A percentile compares a stretch with the other conserved stretches of the same genome.
These are phyloP conservation scores for Anarrhichthys ocellatus DNA, from an alignment of 2,113 vertebrate species.

Conservation along the genomic window DNA sequence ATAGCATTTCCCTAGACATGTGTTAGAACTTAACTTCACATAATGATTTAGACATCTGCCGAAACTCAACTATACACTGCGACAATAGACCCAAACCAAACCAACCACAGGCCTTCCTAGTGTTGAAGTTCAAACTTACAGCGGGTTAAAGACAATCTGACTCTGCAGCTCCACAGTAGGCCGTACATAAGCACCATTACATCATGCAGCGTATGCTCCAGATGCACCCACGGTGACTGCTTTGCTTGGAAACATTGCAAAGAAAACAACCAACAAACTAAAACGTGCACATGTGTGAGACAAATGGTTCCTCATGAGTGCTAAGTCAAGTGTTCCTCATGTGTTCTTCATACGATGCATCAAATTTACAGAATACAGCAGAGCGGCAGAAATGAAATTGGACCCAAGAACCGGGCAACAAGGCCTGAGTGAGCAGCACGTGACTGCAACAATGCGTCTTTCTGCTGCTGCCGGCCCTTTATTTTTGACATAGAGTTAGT, in stretches of 20 bases:
- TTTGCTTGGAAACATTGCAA: conserved; percentile 27
- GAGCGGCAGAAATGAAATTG: not conserved
- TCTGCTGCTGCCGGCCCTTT: too few species aligned
- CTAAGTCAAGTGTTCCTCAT: conserved; percentile 5
- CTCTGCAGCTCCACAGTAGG: not conserved
- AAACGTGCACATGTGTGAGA: conserved; percentile 25
- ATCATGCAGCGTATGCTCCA: not conserved
- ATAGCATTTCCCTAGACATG: not conserved
- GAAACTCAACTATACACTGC: not conserved
- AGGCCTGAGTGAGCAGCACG: too few species aligned
- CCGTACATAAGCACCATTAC: not conserved
- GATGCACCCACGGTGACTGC: not conserved
- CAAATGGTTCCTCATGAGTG: not conserved
- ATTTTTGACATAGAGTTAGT: too few species aligned
- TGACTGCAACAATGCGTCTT: not conserved
- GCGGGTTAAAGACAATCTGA: not conserved
- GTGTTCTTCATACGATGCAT: not conserved
- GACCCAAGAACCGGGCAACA: too few species aligned
- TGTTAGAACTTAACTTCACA: not conserved
- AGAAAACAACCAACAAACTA: conserved; percentile 26
- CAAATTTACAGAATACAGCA: not conserved
- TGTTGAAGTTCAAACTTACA: not conserved
- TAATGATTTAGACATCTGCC: not conserved
- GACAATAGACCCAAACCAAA: not conserved
- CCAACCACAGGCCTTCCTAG: not conserved